phyloP scores from a whole-genome alignment of 2,797 vertebrate species.

The Sebastolobus altivelis region DNA sequence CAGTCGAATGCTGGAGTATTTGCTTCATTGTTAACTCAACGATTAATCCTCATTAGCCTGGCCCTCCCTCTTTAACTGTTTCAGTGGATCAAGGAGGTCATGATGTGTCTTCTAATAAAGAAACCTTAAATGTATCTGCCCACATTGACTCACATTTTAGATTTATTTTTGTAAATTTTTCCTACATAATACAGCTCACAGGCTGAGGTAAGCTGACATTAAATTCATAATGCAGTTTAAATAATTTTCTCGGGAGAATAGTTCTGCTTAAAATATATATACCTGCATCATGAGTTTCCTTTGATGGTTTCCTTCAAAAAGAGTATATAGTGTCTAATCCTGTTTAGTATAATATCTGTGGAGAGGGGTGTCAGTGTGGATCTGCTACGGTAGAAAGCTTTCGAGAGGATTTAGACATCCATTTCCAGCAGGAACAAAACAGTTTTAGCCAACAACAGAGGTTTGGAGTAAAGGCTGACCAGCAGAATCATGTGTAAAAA shows the following conservation, averaged over 20 bases:
- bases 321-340: background rate
- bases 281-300: background rate
- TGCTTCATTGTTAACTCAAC: background rate
- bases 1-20: background rate
- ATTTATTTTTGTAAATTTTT: background rate
- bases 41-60: background rate
- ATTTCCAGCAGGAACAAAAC: background rate
- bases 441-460: background rate
- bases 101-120: background rate
- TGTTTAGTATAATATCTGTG: background rate
- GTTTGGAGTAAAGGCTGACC: background rate
- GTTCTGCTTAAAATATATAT: background rate
- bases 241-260: background rate
- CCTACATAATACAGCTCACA: background rate
- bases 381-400: background rate
- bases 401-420: background rate
- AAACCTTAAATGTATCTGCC: background rate
- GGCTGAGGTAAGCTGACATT: background rate
- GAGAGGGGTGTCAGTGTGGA: background rate
- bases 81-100: background rate
- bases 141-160: no score
- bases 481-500: background rate
- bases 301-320: background rate
- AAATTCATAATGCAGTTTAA: background rate
- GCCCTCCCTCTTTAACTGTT: background rate